phyloP scores from a whole-genome alignment of 2,113 vertebrate genomes.

The Cyanoliseus patagonus region DNA sequence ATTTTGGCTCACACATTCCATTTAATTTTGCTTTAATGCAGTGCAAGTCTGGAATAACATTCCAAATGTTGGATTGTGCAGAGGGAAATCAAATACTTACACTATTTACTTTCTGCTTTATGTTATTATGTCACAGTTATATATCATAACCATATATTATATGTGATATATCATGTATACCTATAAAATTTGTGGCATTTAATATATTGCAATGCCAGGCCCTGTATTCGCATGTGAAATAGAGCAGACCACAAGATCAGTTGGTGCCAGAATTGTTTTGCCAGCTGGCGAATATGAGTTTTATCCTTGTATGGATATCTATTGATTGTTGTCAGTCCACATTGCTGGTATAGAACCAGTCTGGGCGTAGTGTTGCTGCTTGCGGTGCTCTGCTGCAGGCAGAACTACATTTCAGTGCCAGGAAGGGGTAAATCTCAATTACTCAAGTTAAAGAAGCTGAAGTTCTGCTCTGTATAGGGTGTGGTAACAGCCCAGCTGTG shows the following conservation, averaged over 20 bases:
- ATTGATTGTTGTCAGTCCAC: not conserved
- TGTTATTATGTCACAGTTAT: not conserved
- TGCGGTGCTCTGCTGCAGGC: not conserved
- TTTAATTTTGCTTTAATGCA: not conserved
- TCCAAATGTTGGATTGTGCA: not conserved
- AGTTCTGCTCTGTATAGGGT: not conserved
- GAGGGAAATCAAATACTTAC: not conserved
- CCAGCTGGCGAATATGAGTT: not conserved
- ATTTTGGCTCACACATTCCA: not conserved
- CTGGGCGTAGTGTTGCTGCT: not conserved
- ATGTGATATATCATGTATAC: not conserved
- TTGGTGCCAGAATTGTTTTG: not conserved
- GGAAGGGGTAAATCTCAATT: not conserved
- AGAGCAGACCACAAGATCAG: not conserved
- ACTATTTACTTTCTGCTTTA: not conserved
- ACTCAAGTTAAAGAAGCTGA: not conserved
- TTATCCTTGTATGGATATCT: not conserved
- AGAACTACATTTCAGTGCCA: not conserved
- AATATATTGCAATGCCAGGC: not conserved
- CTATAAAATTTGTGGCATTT: not conserved
- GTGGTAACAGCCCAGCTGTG: no score
- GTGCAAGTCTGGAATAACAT: not conserved
- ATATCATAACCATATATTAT: no score
- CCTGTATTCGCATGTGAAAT: not conserved
- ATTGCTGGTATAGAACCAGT: not conserved